Percentiles rank a stretch among this genome's conserved stretches.
Evolutionary conservation across 2,113 vertebrate species (phyloP).

Genomic region (Catagonus wagneri): DNA sequence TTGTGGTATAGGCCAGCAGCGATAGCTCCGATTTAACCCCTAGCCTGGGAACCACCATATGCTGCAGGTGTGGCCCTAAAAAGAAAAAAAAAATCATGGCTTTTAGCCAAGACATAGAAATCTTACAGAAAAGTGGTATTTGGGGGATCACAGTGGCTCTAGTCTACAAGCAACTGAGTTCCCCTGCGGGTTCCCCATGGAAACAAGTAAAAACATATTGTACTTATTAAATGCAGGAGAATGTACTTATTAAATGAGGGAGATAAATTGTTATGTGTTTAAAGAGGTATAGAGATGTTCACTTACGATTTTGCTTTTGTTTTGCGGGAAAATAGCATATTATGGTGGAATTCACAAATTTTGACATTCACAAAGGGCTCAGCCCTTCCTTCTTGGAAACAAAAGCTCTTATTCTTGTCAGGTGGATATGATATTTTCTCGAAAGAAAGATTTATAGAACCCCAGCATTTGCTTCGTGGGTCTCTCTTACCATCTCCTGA

Average conservation of each 20-base stretch:
- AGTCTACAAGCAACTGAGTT: neutral
- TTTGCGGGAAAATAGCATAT: neutral
- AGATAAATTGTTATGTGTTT: neutral
- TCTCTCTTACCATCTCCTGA: neutral
- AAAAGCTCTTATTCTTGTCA: neutral
- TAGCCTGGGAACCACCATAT: too few species aligned
- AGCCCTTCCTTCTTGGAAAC: neutral
- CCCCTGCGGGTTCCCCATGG: neutral
- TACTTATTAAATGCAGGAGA: neutral
- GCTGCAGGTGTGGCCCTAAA: too few species aligned
- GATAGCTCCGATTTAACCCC: too few species aligned
- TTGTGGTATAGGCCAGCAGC: too few species aligned
- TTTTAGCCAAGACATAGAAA: constrained; percentile 17
- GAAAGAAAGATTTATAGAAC: neutral
- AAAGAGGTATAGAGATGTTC: neutral
- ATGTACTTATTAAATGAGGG: neutral
- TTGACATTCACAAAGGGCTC: neutral
- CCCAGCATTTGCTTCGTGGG: neutral
- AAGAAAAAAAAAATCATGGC: neutral
- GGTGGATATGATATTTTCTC: neutral
- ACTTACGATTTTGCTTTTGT: constrained; percentile 5
- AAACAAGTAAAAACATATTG: neutral
- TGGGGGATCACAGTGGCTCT: neutral
- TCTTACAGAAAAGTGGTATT: neutral
- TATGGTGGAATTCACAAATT: neutral